These are phyloP conservation scores for Acronicta psi DNA, from an alignment of 2,888 invertebrate genomes.

Conservation along the genomic window DNA sequence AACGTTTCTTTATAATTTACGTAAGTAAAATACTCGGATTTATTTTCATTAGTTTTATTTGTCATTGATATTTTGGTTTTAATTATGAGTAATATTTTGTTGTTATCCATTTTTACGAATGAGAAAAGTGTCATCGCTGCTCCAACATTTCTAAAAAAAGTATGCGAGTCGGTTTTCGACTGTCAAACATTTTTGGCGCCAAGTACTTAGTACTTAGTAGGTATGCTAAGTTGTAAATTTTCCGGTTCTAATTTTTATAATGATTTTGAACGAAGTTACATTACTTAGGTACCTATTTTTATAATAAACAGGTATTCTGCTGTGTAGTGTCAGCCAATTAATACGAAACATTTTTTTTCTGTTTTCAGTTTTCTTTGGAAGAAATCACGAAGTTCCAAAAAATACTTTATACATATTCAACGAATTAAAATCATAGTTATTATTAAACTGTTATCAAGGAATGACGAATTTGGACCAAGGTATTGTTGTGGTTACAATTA, in stretches of 20 bases:
- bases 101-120: background rate
- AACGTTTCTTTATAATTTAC: slow-evolving; percentile 47
- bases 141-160: background rate
- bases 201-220: too few relatives aligned
- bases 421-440: background rate
- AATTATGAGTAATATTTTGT: background rate
- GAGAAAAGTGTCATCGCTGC: background rate
- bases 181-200: background rate
- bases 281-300: too few relatives aligned
- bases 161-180: background rate
- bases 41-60: slow-evolving; percentile 4
- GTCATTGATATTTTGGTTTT: background rate
- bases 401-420: too few relatives aligned
- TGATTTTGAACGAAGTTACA: too few relatives aligned
- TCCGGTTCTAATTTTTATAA: too few relatives aligned
- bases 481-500: slow-evolving; percentile 49
- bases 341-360: too few relatives aligned
- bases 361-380: too few relatives aligned
- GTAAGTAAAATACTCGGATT: slow-evolving; percentile 43
- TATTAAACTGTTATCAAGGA: slow-evolving; percentile 20
- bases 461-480: slow-evolving; percentile 58
- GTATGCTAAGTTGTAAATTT: too few relatives aligned
- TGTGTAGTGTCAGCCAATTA: too few relatives aligned
- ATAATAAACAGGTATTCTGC: too few relatives aligned
- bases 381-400: too few relatives aligned